These are phyloP conservation scores for Spea hammondii DNA, from an alignment of 2,797 vertebrate genomes.

Conservation along the genomic window DNA sequence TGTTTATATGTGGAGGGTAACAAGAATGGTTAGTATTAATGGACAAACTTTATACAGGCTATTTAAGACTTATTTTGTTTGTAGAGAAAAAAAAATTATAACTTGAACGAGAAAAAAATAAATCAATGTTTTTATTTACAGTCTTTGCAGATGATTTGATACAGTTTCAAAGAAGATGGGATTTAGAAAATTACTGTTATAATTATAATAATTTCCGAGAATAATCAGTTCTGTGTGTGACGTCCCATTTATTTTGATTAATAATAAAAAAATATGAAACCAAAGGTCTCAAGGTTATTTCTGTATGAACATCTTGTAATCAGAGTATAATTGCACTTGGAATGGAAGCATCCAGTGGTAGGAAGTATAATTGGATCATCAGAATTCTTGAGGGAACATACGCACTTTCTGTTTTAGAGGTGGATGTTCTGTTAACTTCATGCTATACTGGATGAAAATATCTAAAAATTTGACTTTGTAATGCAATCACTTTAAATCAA, in stretches of 20 bases:
- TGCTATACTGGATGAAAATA: conserved; percentile 1
- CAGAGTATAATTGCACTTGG: conserved; percentile 5
- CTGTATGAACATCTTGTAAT: conserved; percentile 21
- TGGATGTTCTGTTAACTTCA: conserved; percentile 13
- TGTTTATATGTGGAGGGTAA: too few species aligned
- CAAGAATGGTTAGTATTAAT: too few species aligned
- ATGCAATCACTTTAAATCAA: conserved; percentile 3
- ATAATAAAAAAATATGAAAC: conserved; percentile 2
- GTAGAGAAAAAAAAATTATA: background rate
- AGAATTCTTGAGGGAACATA: conserved; percentile 22
- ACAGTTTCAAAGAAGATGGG: background rate
- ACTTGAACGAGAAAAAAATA: background rate
- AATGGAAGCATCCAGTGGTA: background rate
- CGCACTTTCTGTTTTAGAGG: conserved; percentile 8
- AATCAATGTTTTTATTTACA: background rate
- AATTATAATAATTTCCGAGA: background rate
- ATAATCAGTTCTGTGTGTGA: conserved; percentile 9
- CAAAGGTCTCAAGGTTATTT: conserved; percentile 19
- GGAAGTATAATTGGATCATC: conserved; percentile 10
- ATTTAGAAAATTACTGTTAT: background rate
- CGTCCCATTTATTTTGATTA: conserved; percentile 3
- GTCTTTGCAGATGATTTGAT: background rate
- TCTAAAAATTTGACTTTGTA: conserved; percentile 8
- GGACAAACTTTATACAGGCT: too few species aligned
- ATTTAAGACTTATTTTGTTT: background rate